Base-by-base conservation (phyloP, 1,140 invertebrate species). In the Aphelenchoides besseyi region DNA sequence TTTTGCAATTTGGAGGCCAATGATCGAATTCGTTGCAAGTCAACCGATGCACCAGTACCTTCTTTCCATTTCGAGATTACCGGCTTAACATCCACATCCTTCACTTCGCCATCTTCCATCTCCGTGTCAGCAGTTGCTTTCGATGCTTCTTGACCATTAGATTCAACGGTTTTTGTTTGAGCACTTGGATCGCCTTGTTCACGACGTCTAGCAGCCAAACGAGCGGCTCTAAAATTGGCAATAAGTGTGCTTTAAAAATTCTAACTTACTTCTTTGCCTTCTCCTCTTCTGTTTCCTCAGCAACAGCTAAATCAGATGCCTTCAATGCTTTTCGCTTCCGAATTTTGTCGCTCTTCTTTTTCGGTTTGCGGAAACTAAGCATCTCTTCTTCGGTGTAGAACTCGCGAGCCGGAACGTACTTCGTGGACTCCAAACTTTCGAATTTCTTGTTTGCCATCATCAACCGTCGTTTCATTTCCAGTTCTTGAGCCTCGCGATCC, bases 341-440 rank as follows among this genome's bases (percentile, higher is more conserved):
- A 29, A 88, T 72, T 74, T 85, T 88, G n/a, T 79, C 76, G 1
- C 78, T 85, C 74, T 91, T 89, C 83, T 92, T 95, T 83, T 94
- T 97, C 32, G 91, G 88, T 86, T 97, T 97, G 84, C 96, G 97
- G 85, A 98, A 94, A 83, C 90, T 88, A 37, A 92, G 88, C 74
- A 84, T 82, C 33, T 85, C 80, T 87, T 90, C 78, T 52, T 90
- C 88, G 69, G 91, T 92, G 73, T 91, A 91, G 86, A 95, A 97
- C 85, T 97, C 94, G 5, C 90, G 90, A 0, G 93, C 93, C 18
- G 94, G 71, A 78, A 89, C 89, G 12, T 89, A 88, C 74, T 89
- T 88, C 18, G 89, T 88, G 67, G 90, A 84, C 55, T 88, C 87
- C 54, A 97, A 86, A 5, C 74, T 73, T 53, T 85, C 83, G 32